Percentiles rank a stretch among this genome's conserved stretches.
phyloP scores from a whole-genome alignment of 2,797 vertebrate genomes.

The Cirrhinus molitorella region DNA sequence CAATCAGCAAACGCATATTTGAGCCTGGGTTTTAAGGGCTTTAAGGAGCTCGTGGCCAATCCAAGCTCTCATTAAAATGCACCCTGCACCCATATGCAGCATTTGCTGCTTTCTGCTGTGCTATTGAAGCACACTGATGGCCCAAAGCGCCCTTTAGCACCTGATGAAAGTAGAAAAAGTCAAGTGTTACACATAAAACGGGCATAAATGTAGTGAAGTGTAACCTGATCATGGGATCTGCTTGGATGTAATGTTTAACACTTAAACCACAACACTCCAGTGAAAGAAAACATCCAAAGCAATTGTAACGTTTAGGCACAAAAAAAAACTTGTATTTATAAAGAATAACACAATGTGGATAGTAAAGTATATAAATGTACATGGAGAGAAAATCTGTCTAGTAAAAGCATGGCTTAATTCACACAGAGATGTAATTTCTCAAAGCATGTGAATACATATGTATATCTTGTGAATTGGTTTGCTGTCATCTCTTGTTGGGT shows the following conservation, averaged over 20 bases:
- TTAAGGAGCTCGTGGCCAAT: slow-evolving; percentile 11
- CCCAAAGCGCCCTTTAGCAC: slow-evolving; percentile 28
- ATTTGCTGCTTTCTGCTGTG: not conserved
- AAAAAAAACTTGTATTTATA: not conserved
- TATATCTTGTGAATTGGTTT: not conserved
- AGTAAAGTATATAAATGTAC: too few species aligned
- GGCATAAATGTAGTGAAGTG: not conserved
- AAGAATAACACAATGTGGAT: not conserved
- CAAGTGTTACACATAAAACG: slow-evolving; percentile 9
- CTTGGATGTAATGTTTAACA: slow-evolving; percentile 32
- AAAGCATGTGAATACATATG: not conserved
- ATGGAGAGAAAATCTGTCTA: too few species aligned
- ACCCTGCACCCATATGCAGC: slow-evolving; percentile 19
- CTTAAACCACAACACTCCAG: not conserved
- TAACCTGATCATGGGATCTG: slow-evolving; percentile 30
- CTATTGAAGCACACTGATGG: not conserved
- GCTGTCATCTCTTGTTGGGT: not conserved
- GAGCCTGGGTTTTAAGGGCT: not conserved
- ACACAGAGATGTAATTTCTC: not conserved
- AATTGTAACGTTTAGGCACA: not conserved
- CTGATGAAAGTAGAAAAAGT: not conserved
- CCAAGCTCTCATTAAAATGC: slow-evolving; percentile 31
- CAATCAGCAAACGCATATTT: not conserved
- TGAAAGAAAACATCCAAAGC: not conserved
- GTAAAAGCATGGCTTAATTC: not conserved